A percentile compares a stretch with the other conserved stretches of the same genome.
Conservation (phyloP, 2,113 vertebrate genomes). For the Eleginops maclovinus region DNA sequence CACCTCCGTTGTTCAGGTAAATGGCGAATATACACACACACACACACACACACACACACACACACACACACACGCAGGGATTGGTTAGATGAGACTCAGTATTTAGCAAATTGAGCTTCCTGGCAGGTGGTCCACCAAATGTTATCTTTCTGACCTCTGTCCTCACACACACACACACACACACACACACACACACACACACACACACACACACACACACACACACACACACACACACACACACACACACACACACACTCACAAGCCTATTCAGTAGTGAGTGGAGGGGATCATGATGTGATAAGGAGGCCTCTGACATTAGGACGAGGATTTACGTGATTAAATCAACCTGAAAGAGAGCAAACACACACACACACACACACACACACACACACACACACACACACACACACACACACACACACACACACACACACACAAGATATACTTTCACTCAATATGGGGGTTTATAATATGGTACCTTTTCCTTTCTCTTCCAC, state of each 20-base stretch:
- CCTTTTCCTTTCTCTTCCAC: neutral
- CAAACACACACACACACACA: slow-evolving; percentile 17
- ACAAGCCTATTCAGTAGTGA: slow-evolving; percentile 37
- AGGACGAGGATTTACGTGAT: slow-evolving; percentile 38
- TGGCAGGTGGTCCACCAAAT: slow-evolving; percentile 79
- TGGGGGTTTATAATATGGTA: neutral
- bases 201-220: neutral
- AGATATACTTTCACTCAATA: neutral
- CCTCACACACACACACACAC: slow-evolving; percentile 23
- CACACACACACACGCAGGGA: slow-evolving; percentile 38
- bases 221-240: slow-evolving; percentile 37
- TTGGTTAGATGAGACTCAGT: slow-evolving; percentile 67
- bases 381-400: neutral
- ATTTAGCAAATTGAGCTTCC: slow-evolving; percentile 74
- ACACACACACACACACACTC: slow-evolving; percentile 1
- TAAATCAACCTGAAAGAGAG: slow-evolving; percentile 35
- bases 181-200: slow-evolving; percentile 3
- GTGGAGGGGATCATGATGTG: slow-evolving; percentile 33
- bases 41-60: slow-evolving; percentile 29
- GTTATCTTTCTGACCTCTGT: slow-evolving; percentile 80
- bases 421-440: neutral
- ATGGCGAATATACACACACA: slow-evolving; percentile 35
- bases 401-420: neutral
- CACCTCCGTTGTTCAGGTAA: slow-evolving; percentile 56
- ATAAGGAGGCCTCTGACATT: slow-evolving; percentile 40